Conservation (phyloP, 2,113 vertebrate genomes). For the Lamprologus lemairii region DNA sequence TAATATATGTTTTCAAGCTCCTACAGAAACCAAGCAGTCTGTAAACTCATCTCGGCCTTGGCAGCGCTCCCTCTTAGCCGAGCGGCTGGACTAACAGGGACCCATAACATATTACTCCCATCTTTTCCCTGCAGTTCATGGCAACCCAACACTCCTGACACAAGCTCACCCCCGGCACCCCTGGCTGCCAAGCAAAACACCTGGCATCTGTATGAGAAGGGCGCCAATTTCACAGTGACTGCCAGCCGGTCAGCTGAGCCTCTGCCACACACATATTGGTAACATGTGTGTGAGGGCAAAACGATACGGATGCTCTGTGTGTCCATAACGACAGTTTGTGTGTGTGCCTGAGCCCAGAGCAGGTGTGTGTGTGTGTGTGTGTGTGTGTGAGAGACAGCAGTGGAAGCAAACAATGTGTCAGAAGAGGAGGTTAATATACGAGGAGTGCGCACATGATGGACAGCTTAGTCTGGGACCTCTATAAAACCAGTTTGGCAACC, state of each 20-base stretch:
- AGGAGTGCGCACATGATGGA: background rate
- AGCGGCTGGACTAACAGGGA: constrained; percentile 24
- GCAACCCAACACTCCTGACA: constrained; percentile 59
- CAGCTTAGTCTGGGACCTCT: constrained; percentile 10
- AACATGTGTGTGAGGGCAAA: background rate
- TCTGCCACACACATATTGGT: constrained; percentile 4
- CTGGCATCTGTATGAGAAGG: constrained; percentile 59
- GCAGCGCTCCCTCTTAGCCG: background rate
- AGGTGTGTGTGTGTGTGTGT: background rate
- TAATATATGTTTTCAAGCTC: background rate
- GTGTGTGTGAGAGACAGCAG: background rate
- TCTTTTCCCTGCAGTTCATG: constrained; percentile 13
- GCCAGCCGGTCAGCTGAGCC: constrained; percentile 60
- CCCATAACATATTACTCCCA: constrained; percentile 23
- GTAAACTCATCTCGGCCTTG: background rate
- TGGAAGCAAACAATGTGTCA: background rate
- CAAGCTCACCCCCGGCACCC: constrained; percentile 12
- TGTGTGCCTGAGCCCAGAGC: background rate
- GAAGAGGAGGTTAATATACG: background rate
- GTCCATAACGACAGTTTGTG: background rate
- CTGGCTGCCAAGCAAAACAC: constrained; percentile 59
- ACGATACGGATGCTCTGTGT: background rate
- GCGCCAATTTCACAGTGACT: constrained; percentile 39
- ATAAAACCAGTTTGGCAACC: background rate
- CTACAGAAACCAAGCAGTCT: background rate